Evolutionary conservation across 2,797 vertebrate species (phyloP).

Genomic region (Protosalanx chinensis): DNA sequence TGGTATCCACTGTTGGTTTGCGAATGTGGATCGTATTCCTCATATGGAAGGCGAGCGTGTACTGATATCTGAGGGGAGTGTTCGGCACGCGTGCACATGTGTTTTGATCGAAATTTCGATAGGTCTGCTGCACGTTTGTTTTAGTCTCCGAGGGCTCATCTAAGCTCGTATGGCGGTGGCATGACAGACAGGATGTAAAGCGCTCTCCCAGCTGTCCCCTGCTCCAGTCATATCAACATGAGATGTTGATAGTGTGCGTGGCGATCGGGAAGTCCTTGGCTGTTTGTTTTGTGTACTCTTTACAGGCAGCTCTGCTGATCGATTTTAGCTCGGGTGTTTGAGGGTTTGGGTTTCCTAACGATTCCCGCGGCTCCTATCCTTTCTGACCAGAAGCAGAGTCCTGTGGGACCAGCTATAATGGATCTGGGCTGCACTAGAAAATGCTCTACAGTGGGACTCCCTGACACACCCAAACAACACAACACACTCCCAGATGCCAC

Average conservation of each 20-base stretch:
- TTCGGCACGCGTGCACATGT: slow-evolving; percentile 7
- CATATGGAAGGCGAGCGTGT: slow-evolving; percentile 26
- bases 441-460: slow-evolving; percentile 33
- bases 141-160: slow-evolving; percentile 42
- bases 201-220: slow-evolving; percentile 49
- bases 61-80: slow-evolving; percentile 23
- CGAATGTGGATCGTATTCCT: slow-evolving; percentile 35
- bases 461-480: slow-evolving; percentile 19
- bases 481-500: slow-evolving; percentile 22
- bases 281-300: slow-evolving; percentile 60
- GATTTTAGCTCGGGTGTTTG: slow-evolving; percentile 71
- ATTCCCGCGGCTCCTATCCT: slow-evolving; percentile 72
- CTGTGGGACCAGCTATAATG: slow-evolving; percentile 60
- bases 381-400: slow-evolving; percentile 71
- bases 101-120: slow-evolving; percentile 6
- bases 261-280: slow-evolving; percentile 64
- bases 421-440: slow-evolving; percentile 41
- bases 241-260: slow-evolving; percentile 70
- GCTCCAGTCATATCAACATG: slow-evolving; percentile 60
- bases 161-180: slow-evolving; percentile 47
- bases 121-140: slow-evolving; percentile 1
- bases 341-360: slow-evolving; percentile 73
- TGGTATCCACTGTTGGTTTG: slow-evolving; percentile 41
- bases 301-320: slow-evolving; percentile 67
- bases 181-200: slow-evolving; percentile 62